Evolutionary conservation across 2,888 invertebrate species (phyloP).

Genomic region (Eristalinus aeneus): DNA sequence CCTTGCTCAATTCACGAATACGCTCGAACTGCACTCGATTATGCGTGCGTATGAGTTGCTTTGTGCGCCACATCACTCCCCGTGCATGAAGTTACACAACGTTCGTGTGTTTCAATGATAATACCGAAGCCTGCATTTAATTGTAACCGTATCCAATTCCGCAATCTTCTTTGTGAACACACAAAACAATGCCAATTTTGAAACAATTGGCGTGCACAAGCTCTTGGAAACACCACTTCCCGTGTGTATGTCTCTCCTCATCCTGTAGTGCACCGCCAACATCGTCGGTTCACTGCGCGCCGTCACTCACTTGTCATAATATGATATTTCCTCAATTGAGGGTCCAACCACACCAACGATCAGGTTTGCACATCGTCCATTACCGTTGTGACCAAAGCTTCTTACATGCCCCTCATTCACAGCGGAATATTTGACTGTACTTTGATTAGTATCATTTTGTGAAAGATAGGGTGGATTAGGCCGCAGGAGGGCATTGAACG

Average conservation of each 20-base stretch:
- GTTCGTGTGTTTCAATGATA: constrained; percentile 16
- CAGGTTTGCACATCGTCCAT: constrained; percentile 45
- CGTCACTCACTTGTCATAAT: constrained; percentile 73
- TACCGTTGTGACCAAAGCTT: constrained; percentile 22
- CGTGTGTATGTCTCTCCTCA: constrained; percentile 26
- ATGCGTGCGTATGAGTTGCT: background rate
- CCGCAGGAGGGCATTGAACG: constrained; percentile 15
- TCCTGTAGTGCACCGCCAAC: constrained; percentile 22
- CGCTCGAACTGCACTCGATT: constrained; percentile 12
- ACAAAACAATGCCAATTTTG: constrained; percentile 56
- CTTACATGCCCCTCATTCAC: background rate
- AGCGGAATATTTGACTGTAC: constrained; percentile 33
- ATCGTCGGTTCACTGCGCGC: constrained; percentile 27
- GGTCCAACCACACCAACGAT: constrained; percentile 56
- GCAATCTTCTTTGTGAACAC: constrained; percentile 17
- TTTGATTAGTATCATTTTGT: constrained; percentile 42
- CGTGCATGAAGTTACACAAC: constrained; percentile 2
- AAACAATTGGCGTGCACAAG: constrained; percentile 56
- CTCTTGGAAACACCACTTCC: constrained; percentile 38
- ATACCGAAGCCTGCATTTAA: constrained; percentile 9
- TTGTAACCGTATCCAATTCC: constrained; percentile 22
- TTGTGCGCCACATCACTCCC: background rate
- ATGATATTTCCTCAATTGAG: constrained; percentile 80
- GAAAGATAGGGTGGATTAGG: constrained; percentile 20
- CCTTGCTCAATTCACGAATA: constrained; percentile 7